These are phyloP conservation scores for Acropternis orthonyx DNA, from an alignment of 2,797 vertebrate genomes.

Conservation along the genomic window DNA sequence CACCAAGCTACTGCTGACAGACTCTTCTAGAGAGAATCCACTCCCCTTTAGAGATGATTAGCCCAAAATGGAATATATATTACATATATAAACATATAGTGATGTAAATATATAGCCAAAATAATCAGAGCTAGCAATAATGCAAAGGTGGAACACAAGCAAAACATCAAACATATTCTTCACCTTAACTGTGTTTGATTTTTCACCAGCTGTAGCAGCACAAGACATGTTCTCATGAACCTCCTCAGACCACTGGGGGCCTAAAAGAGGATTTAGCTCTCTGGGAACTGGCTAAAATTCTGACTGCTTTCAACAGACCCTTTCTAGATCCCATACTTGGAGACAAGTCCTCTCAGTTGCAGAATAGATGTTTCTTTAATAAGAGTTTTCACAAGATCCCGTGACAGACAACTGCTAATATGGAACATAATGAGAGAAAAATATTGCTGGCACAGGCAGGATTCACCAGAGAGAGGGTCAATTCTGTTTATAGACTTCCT, in stretches of 20 bases:
- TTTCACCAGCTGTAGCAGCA: background rate
- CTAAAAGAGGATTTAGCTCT: background rate
- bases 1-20: background rate
- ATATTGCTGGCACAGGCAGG: constrained; percentile 3
- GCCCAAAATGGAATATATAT: background rate
- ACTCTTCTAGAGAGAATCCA: background rate
- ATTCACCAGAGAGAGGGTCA: constrained; percentile 38
- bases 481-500: constrained; percentile 80
- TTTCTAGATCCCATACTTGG: background rate
- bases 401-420: constrained; percentile 23
- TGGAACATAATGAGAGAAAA: background rate
- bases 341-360: background rate
- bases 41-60: background rate
- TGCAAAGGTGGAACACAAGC: background rate
- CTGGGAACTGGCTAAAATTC: background rate
- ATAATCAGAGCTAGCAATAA: background rate
- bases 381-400: background rate
- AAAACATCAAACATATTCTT: background rate
- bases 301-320: background rate
- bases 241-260: background rate
- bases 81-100: rapidly evolving
- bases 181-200: background rate
- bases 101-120: background rate
- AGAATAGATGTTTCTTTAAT: background rate
- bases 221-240: background rate